These are phyloP conservation scores for Dorcus hopei DNA, from an alignment of 2,888 invertebrate species.

Conservation along the genomic window DNA sequence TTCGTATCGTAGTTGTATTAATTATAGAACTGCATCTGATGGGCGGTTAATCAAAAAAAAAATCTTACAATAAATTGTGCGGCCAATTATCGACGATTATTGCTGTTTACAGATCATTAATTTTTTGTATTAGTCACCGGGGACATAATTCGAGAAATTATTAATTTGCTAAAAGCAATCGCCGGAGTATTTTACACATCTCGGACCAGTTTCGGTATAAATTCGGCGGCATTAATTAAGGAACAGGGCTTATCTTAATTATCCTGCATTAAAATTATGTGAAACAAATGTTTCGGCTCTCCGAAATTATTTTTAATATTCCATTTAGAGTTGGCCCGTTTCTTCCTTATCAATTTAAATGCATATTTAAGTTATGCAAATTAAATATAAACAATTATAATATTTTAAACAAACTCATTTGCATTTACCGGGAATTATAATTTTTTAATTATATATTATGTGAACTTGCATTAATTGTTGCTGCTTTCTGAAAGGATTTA, in stretches of 20 bases:
- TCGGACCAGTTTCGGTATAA: not conserved
- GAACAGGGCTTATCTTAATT: not conserved
- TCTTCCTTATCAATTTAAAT: not conserved
- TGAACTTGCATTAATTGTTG: constrained; percentile 14
- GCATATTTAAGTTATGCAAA: not conserved
- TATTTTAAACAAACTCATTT: constrained; percentile 19
- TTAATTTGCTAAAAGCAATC: not conserved
- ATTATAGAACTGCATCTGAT: constrained; percentile 28
- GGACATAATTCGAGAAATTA: constrained; percentile 2
- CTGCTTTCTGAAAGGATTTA: not conserved
- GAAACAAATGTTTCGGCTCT: not conserved
- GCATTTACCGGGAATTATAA: constrained; percentile 23
- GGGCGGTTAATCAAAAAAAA: constrained; percentile 28
- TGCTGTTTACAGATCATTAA: constrained; percentile 30
- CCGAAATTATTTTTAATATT: not conserved
- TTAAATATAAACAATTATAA: constrained; percentile 18
- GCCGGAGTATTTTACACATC: not conserved
- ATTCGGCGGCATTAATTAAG: not conserved
- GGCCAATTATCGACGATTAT: constrained; percentile 28
- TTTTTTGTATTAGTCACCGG: constrained; percentile 17
- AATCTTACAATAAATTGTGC: constrained; percentile 29
- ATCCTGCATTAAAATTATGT: not conserved
- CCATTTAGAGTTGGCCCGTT: not conserved
- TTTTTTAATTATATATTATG: constrained; percentile 26
- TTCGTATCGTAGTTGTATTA: constrained; percentile 23